Percentiles rank a stretch among this genome's conserved stretches.
These are phyloP conservation scores for Babyrousa celebensis DNA, from an alignment of 2,797 vertebrate species.

Conservation along the genomic window DNA sequence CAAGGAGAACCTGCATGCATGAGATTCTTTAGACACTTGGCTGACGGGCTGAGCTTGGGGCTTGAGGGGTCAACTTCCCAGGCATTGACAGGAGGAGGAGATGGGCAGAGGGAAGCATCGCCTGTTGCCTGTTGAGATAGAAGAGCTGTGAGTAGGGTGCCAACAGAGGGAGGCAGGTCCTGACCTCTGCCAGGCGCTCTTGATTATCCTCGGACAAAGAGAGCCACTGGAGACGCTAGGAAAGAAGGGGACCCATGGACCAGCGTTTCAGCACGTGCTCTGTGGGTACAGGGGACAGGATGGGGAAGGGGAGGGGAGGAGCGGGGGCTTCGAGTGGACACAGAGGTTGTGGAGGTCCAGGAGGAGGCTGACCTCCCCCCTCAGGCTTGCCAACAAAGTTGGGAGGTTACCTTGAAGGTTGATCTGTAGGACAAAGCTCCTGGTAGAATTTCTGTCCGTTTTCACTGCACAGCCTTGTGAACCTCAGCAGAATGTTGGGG, in stretches of 20 bases:
- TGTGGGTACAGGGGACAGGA: not conserved
- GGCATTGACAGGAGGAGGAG: not conserved
- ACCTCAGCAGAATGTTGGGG: too few relatives aligned
- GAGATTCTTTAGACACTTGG: not conserved
- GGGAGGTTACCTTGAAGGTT: not conserved
- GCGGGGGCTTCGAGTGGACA: too few relatives aligned
- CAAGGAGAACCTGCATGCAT: not conserved
- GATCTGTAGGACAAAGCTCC: not conserved
- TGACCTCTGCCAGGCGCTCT: not conserved
- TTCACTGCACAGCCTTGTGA: not conserved
- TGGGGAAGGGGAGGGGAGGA: too few relatives aligned
- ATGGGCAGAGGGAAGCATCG: too few relatives aligned
- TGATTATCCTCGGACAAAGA: not conserved
- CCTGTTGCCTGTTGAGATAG: too few relatives aligned
- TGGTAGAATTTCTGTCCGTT: not conserved
- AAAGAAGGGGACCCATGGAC: not conserved
- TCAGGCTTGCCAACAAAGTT: not conserved
- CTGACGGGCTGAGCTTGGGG: not conserved
- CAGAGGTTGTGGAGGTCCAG: not conserved
- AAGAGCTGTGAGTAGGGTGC: too few relatives aligned
- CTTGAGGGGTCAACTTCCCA: not conserved
- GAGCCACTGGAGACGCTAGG: not conserved
- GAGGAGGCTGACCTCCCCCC: not conserved
- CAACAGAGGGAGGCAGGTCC: not conserved
- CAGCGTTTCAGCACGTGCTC: not conserved